Evolutionary conservation across 2,797 vertebrate species (phyloP), one percentile per base, ranked within the genome.

Genomic region (Cyclura pinguis): DNA sequence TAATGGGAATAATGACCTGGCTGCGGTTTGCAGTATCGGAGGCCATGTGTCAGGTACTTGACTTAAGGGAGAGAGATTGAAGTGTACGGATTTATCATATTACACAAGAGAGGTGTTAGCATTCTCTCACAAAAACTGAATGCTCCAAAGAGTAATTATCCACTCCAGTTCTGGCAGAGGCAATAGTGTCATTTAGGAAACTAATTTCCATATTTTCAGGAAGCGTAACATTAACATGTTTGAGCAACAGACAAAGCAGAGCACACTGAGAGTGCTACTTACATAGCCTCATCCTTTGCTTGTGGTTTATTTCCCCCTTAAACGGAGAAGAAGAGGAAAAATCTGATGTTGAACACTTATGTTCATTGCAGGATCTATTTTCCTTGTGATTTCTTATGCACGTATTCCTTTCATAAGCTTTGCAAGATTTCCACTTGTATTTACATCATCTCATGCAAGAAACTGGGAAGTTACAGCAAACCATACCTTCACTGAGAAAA

Each of bases 181-280:
- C 12, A 91, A 67, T 81, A 91, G 59, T 73, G 77, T 91, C 82
- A 90, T 92, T 92, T 92, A 90, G 69, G 55, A 94, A 94, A 95
- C 92, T 84, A 92, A 74, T 90, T 73, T 16, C 72, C 76, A 94
- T 50, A 50, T 91, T 94, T 95, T 85, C 85, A 80, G 92, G 73
- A 93, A 73, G 88, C 16, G 88, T 59, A 35, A 88, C 88, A 92
- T 89, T 88, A 92, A 1, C 4, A 52, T 88, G 85, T 92, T 32
- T 91, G 59, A 92, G 18, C 76, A 93, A 88, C 90, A 91, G 80
- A 80, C 7, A 86, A 90, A 91, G 85, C 57, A 91, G 82, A 38
- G 55, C 90, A 73, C 38, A 22, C 14, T 69, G 52, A 84, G 62
- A 91, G 29, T 22, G 73, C 9, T 24, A 69, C 10, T 80, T 29